Conservation (phyloP, 2,888 invertebrate genomes). For the Polia nebulosa region DNA sequence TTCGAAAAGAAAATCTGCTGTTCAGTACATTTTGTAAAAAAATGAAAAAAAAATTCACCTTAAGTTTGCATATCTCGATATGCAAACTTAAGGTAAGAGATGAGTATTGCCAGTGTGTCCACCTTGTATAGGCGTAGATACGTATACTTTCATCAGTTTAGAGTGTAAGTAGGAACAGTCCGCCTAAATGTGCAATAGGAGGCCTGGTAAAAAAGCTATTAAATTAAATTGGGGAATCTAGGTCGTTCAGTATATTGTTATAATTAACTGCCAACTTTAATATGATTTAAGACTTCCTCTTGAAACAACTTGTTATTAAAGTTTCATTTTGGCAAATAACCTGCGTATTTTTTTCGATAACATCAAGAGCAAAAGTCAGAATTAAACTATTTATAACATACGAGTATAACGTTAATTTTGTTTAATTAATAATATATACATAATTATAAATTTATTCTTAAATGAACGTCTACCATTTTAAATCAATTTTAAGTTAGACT, state of each 20-base stretch:
- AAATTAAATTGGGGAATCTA: slow-evolving; percentile 40
- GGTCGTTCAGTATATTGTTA: slow-evolving; percentile 27
- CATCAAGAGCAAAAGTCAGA: neutral
- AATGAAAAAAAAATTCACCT: too few relatives aligned
- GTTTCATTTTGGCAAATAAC: slow-evolving; percentile 10
- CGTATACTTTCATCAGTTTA: neutral
- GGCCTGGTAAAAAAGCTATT: slow-evolving; percentile 30
- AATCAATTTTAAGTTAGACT: slow-evolving; percentile 14
- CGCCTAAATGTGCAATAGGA: neutral
- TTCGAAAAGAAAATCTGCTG: too few relatives aligned
- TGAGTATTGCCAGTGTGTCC: too few relatives aligned
- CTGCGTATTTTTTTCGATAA: neutral
- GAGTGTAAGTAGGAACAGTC: neutral
- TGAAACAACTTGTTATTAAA: slow-evolving; percentile 1
- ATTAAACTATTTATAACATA: too few relatives aligned
- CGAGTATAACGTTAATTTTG: too few relatives aligned
- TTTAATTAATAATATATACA: neutral
- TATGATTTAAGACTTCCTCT: slow-evolving; percentile 40
- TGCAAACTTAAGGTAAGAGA: too few relatives aligned
- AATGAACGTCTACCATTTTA: neutral
- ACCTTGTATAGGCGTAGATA: neutral
- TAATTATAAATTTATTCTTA: neutral
- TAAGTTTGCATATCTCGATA: too few relatives aligned
- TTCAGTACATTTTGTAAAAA: too few relatives aligned
- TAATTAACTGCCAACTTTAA: slow-evolving; percentile 21